Conservation (phyloP, 2,888 invertebrate species). For the Andrena trimmerana region DNA sequence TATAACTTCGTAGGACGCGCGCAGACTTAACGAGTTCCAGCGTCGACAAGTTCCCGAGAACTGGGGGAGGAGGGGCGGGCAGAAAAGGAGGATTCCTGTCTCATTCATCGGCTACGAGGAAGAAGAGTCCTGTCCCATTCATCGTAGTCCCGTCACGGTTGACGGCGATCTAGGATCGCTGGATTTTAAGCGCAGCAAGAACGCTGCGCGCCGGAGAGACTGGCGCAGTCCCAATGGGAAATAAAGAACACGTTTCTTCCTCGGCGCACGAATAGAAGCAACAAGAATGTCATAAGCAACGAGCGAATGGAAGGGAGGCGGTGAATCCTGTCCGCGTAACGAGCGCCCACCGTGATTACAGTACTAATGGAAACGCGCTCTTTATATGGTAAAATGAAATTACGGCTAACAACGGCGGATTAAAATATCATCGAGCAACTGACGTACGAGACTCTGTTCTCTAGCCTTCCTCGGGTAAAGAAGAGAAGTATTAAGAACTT, state of each 20-base stretch:
- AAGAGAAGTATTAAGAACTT: not conserved
- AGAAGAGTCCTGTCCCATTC: conserved; percentile 61
- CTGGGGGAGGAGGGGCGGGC: not conserved
- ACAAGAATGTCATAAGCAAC: conserved; percentile 61
- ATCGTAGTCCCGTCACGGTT: conserved; percentile 68
- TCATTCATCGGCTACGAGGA: conserved; percentile 65
- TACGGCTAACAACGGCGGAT: conserved; percentile 47
- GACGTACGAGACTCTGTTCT: not conserved
- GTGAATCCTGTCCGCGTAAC: conserved; percentile 39
- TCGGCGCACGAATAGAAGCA: conserved; percentile 42
- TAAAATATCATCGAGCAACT: conserved; percentile 45
- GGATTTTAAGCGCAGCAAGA: conserved; percentile 61
- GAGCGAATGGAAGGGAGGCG: conserved; percentile 14
- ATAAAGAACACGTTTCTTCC: conserved; percentile 62
- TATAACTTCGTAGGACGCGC: conserved; percentile 21
- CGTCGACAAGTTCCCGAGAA: conserved; percentile 38
- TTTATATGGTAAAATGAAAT: conserved; percentile 47
- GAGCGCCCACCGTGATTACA: conserved; percentile 41
- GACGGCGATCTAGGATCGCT: conserved; percentile 56
- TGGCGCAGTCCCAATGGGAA: conserved; percentile 47
- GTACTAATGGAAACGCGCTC: conserved; percentile 48
- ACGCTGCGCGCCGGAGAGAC: conserved; percentile 22
- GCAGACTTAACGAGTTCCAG: conserved; percentile 37
- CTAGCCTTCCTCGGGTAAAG: not conserved
- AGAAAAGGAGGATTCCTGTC: conserved; percentile 50